These are phyloP conservation scores for Echeneis naucrates DNA, from an alignment of 2,797 vertebrate genomes.

Conservation along the genomic window DNA sequence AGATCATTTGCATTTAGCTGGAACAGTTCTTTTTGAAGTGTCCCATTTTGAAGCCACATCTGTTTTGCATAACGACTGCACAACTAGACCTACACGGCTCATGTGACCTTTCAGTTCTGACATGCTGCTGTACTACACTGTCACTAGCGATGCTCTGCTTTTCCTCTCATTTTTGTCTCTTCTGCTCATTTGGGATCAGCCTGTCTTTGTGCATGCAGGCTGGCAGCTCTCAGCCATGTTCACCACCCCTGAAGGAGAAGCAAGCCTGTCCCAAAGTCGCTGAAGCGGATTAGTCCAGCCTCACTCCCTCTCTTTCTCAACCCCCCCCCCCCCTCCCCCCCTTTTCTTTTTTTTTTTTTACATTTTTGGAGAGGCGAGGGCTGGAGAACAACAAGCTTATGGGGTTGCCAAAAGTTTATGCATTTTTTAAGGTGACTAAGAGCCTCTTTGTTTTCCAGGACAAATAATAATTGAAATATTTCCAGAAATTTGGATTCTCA, in stretches of 20 bases:
- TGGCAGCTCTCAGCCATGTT: constrained; percentile 74
- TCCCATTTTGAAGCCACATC: constrained; percentile 25
- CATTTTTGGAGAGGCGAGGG: constrained; percentile 24
- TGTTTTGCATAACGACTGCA: constrained; percentile 21
- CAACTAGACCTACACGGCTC: constrained; percentile 43
- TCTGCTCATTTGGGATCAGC: constrained; percentile 70
- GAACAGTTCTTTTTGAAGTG: neutral
- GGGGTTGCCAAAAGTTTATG: constrained; percentile 57
- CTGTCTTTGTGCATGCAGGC: constrained; percentile 69
- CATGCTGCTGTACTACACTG: constrained; percentile 51
- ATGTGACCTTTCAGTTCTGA: constrained; percentile 60
- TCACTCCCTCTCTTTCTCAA: constrained; percentile 33
- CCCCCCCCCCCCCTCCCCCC: neutral
- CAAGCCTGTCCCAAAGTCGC: constrained; percentile 72
- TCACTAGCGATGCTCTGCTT: constrained; percentile 51
- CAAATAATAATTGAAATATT: neutral
- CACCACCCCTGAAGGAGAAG: constrained; percentile 75
- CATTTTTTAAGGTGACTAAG: constrained; percentile 36
- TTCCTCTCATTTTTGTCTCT: constrained; percentile 59
- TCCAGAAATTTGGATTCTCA: neutral
- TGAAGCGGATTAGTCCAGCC: constrained; percentile 69
- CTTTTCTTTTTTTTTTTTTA: constrained; percentile 46
- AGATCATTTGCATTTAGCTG: neutral
- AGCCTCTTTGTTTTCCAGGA: constrained; percentile 15
- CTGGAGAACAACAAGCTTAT: constrained; percentile 59